A percentile compares a stretch with the other conserved stretches of the same genome.
phyloP scores from a whole-genome alignment of 1,140 invertebrate genomes.

The Camponotus vicinus region DNA sequence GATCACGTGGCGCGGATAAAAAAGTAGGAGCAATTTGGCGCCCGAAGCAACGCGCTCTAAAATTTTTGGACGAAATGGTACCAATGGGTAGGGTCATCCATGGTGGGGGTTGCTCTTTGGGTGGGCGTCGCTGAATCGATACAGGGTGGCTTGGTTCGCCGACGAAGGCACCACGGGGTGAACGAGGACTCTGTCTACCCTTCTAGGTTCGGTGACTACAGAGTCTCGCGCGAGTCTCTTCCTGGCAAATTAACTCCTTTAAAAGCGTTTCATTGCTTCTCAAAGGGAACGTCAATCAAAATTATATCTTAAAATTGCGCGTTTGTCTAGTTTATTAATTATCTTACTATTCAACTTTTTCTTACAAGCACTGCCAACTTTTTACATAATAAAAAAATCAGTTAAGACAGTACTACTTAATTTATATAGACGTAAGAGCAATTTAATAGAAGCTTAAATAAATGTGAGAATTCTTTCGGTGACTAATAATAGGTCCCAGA shows the following conservation, averaged over 20 bases:
- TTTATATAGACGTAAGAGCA: neutral
- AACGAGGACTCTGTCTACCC: conserved; percentile 62
- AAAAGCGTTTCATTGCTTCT: neutral
- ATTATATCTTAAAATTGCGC: neutral
- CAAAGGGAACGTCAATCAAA: neutral
- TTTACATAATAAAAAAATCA: neutral
- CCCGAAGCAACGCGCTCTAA: conserved; percentile 44
- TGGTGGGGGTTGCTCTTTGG: conserved; percentile 77
- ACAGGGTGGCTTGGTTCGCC: conserved; percentile 77
- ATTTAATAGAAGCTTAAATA: neutral
- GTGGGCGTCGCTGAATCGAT: conserved; percentile 80
- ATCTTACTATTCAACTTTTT: neutral
- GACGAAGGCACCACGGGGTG: conserved; percentile 66
- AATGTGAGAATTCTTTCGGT: conserved; percentile 1
- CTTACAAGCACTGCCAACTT: neutral
- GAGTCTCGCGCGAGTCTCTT: conserved; percentile 15
- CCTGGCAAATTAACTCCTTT: conserved; percentile 37
- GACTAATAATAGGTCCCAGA: neutral
- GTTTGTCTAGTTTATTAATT: conserved; percentile 40
- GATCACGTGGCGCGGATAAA: conserved; percentile 17
- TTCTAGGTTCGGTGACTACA: conserved; percentile 18
- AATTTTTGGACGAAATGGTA: conserved; percentile 70
- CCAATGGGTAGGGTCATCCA: conserved; percentile 64
- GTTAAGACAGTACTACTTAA: neutral
- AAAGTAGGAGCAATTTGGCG: conserved; percentile 31